phyloP scores from a whole-genome alignment of 2,888 invertebrate genomes.

The Brenthis hecate region DNA sequence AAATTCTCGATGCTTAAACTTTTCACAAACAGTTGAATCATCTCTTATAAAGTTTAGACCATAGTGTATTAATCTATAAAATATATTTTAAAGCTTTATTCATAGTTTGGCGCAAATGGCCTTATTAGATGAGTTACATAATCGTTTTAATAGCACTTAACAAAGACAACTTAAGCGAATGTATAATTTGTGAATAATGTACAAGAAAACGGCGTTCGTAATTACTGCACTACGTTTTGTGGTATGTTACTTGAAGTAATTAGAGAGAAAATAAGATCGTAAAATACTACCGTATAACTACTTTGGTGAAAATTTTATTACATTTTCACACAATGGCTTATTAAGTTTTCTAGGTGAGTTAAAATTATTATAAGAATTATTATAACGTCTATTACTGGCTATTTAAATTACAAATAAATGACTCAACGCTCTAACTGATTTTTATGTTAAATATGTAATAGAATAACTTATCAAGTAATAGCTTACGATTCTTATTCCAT shows the following conservation, averaged over 20 bases:
- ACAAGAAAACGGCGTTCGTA: slow-evolving; percentile 51
- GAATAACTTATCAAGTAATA: too few species aligned
- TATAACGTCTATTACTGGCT: slow-evolving; percentile 10
- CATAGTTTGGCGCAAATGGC: slow-evolving; percentile 12
- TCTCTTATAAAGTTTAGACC: slow-evolving; percentile 35
- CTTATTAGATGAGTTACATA: background rate
- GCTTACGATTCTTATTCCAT: too few species aligned
- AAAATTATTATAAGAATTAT: slow-evolving; percentile 14
- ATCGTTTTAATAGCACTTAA: slow-evolving; percentile 11
- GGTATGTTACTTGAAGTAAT: slow-evolving; percentile 59
- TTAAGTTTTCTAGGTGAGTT: slow-evolving; percentile 14
- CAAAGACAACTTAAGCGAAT: slow-evolving; percentile 16
- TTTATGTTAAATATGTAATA: background rate
- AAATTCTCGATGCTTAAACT: slow-evolving; percentile 39
- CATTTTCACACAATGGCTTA: slow-evolving; percentile 22
- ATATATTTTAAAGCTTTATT: slow-evolving; percentile 25
- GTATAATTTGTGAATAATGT: slow-evolving; percentile 27
- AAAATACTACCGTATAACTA: slow-evolving; percentile 41
- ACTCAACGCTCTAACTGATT: background rate
- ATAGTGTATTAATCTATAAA: slow-evolving; percentile 35
- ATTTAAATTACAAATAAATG: slow-evolving; percentile 5
- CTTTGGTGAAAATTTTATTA: slow-evolving; percentile 34
- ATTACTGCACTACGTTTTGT: slow-evolving; percentile 56
- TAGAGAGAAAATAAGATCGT: slow-evolving; percentile 53
- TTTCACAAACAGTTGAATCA: slow-evolving; percentile 37